Base-by-base conservation (phyloP, 2,888 invertebrate genomes). In the Sminthurinus aureus region DNA sequence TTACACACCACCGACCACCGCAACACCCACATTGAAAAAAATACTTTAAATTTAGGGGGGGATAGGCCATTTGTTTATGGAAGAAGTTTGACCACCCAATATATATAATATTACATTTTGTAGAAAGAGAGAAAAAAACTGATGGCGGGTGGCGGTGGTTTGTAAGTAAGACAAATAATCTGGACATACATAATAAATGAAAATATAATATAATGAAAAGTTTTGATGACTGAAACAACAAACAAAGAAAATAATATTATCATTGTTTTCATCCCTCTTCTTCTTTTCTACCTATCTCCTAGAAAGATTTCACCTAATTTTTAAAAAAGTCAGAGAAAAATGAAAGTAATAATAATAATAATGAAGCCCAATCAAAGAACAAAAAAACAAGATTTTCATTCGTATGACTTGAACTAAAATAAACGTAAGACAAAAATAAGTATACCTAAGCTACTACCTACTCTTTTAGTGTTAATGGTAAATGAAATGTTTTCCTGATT, bases 1-100 rank as follows among this genome's bases (percentile, higher is more conserved):
- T 76, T 76, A 83, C 83, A 79, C 78, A 83, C 83, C 83, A 83
- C 83, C 83, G 83, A 83, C 83, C 83, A 83, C 83, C 83, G 83
- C 83, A 83, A 83, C 83, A 83, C 83, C 83, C 83, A 83, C 83
- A 83, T 26, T 82, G 24, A 77, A 82, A 64, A 64, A 78, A 20
- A 80, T 51, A 73, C 26, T 71, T n/a, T 51, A 73, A 80, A 80
- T 38, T 71, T 80, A 73, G 38, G 51, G 51, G 79, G 73, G 80
- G 80, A 71, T 58, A 67, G 67, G 76, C 15, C 38, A 38, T 38
- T 38, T 38, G 1, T 38, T 38, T 38, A 38, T 38, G 38, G 38
- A 38, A 38, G 38, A 38, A 38, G 38, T 38, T 38, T 38, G 38
- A 38, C 38, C 38, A 38, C 38, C 38, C 1, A 38, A 38, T 38